These are phyloP conservation scores for Mus musculus DNA, from an alignment of 2,113 vertebrate genomes.

Conservation along the genomic window DNA sequence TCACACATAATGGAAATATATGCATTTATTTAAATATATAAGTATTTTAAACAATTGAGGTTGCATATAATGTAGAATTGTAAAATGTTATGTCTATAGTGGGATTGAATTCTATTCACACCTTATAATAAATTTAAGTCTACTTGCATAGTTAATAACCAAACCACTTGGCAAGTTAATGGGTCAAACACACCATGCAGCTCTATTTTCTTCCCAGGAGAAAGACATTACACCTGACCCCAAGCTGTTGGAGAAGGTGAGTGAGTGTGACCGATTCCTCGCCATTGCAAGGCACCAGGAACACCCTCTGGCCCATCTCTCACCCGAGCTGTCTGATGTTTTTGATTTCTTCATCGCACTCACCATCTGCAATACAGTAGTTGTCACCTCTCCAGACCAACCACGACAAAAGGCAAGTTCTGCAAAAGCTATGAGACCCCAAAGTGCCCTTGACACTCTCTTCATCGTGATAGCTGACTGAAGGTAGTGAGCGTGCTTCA, in stretches of 20 bases:
- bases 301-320: constrained; percentile 90
- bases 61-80: background rate
- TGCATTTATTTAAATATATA: background rate
- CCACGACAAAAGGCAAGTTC: constrained; percentile 93
- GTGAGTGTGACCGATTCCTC: constrained; percentile 92
- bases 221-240: constrained; percentile 98
- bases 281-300: constrained; percentile 90
- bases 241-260: constrained; percentile 95
- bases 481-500: fast-evolving
- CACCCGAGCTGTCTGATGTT: constrained; percentile 93
- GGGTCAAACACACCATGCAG: background rate
- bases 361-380: constrained; percentile 97
- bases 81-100: background rate
- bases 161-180: too few relatives aligned
- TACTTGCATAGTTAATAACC: background rate
- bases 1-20: background rate
- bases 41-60: background rate
- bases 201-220: constrained; percentile 87
- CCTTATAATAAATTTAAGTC: background rate
- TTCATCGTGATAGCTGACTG: background rate
- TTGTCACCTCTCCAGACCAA: constrained; percentile 96
- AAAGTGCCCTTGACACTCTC: fast-evolving
- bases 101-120: background rate
- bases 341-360: constrained; percentile 98
- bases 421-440: background rate